Base-by-base conservation (phyloP, 2,888 invertebrate species). In the Xestia xanthographa region DNA sequence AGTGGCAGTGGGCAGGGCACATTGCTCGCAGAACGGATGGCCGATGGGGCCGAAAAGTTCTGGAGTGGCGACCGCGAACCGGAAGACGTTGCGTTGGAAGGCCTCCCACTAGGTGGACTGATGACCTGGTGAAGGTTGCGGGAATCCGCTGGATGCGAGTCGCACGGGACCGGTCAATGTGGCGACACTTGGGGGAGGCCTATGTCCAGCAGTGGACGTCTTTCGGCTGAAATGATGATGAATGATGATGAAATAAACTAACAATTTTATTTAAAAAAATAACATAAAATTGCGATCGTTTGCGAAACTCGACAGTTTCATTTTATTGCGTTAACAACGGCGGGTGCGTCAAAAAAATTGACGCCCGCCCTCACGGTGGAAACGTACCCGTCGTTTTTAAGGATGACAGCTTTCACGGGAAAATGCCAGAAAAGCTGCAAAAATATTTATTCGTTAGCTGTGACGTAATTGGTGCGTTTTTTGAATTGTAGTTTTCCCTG, bases 311-410 rank as follows among this genome's bases (percentile, higher is more conserved):
- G 68, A 86, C 83, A 86, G 73, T 86, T 83, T 66, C 83, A 41
- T 73, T 66, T 70, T 72, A 82, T 72, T 48, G n/a, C 66, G 84
- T 56, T 83, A 86, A 83, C 83, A 83, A 83, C 26, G 73, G 48
- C n/a, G 62, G 62, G 65, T 26, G 48, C 62, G 79, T 86, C 83
- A 74, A 62, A 82, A 85, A 83, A 83, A 72, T 83, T 74, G 86
- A 66, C 83, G 66, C 26, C 53, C 70, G 62, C 50, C 66, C 68
- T 71, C 71, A 3, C 65, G 5, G n/a, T 58, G 50, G 56, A 68
- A 66, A 72, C 48, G 53, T 83, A 69, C 79, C 26, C 50, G 22
- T 45, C 63, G 34, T 78, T 68, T 83, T 73, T 63, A 86, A 66
- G 79, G 83, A 74, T 78, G 83, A 83, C 79, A 83, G 71, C 20